phyloP scores from a whole-genome alignment of 2,797 vertebrate species.

The Dendrocincla fuliginosa region DNA sequence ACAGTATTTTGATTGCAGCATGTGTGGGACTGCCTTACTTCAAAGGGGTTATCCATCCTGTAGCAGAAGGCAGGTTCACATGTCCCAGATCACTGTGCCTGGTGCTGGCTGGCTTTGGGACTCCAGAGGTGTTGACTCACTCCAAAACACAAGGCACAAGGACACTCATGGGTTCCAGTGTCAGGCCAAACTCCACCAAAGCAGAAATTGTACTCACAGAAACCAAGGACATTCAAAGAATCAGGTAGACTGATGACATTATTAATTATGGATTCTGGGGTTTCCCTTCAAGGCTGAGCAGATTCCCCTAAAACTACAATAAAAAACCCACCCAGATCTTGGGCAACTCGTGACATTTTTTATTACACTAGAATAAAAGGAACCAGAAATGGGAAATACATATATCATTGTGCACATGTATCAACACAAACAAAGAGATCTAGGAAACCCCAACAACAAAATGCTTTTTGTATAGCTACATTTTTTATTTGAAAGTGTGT shows the following conservation, averaged over 20 bases:
- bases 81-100: accelerated
- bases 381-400: background rate
- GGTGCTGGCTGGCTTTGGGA: background rate
- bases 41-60: background rate
- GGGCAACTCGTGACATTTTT: background rate
- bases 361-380: background rate
- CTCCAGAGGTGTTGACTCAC: background rate
- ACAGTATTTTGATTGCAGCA: background rate
- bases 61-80: background rate
- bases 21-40: background rate
- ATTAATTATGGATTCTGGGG: background rate
- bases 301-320: background rate
- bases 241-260: background rate
- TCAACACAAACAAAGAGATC: background rate
- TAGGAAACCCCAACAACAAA: background rate
- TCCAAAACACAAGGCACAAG: background rate
- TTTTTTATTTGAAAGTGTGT: background rate
- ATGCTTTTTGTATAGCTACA: background rate
- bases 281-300: background rate
- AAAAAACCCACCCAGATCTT: background rate
- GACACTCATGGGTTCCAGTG: background rate
- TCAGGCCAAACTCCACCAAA: background rate
- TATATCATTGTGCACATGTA: background rate
- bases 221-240: background rate
- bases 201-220: background rate